Conservation (phyloP, 2,113 vertebrate genomes). For the Oriolus oriolus region DNA sequence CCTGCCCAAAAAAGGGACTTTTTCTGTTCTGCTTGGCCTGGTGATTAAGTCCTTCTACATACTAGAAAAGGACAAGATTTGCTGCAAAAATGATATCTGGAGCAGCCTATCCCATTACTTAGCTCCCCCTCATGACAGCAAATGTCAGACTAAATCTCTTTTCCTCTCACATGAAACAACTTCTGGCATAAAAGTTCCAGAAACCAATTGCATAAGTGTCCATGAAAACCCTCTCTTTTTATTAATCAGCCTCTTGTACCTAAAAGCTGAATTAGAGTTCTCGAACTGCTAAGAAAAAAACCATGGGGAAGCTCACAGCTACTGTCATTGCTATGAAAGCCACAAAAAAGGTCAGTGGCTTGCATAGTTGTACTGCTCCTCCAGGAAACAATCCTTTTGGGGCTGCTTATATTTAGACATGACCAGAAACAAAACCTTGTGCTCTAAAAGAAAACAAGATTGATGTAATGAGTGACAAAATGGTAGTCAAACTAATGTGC, state of each 20-base stretch:
- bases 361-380: not conserved
- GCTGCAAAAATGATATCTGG: not conserved
- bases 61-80: not conserved
- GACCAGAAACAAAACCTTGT: not conserved
- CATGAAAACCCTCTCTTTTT: not conserved
- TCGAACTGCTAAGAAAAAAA: not conserved
- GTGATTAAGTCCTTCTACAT: not conserved
- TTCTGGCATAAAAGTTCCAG: not conserved
- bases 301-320: not conserved
- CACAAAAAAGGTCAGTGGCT: not conserved
- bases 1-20: not conserved
- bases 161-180: not conserved
- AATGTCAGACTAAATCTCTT: conserved; percentile 3
- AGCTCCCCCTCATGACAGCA: not conserved
- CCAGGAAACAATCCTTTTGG: not conserved
- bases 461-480: not conserved
- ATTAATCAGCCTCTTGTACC: not conserved
- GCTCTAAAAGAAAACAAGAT: not conserved
- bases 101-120: not conserved
- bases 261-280: not conserved
- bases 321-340: not conserved
- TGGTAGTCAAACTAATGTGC: not conserved
- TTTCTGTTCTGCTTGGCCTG: not conserved
- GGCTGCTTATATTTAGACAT: not conserved
- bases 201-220: not conserved